Evolutionary conservation across 2,797 vertebrate species (phyloP).

Genomic region (Psittacula derbiana): DNA sequence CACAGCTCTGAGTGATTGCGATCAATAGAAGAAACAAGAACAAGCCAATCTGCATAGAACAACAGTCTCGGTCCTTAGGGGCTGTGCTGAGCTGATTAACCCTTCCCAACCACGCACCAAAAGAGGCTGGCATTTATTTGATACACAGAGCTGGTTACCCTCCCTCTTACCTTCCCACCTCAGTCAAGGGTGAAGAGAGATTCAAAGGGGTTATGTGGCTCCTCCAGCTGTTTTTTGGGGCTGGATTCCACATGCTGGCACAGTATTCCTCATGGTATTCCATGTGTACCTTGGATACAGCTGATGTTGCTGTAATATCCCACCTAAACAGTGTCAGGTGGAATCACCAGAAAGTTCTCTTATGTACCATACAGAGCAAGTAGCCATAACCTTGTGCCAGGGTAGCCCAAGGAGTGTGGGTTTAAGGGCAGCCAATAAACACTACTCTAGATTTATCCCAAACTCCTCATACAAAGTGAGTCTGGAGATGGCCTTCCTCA

Average conservation of each 20-base stretch:
- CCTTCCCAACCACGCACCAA: neutral
- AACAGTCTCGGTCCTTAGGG: neutral
- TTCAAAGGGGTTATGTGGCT: neutral
- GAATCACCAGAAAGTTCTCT: neutral
- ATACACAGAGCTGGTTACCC: neutral
- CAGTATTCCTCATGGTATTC: neutral
- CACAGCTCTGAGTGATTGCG: constrained; percentile 57
- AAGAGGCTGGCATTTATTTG: neutral
- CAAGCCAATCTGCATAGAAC: constrained; percentile 56
- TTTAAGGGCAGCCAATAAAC: neutral
- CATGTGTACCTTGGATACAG: neutral
- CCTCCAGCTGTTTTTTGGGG: neutral
- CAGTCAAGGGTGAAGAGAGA: neutral
- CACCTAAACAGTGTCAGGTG: rapidly evolving
- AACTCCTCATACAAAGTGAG: neutral
- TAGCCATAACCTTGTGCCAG: neutral
- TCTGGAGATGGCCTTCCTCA: neutral
- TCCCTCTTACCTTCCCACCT: neutral
- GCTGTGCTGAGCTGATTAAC: constrained; percentile 21
- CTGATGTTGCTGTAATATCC: neutral
- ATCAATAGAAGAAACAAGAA: constrained; percentile 66
- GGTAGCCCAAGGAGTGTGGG: neutral
- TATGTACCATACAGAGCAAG: neutral
- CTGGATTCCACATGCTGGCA: neutral
- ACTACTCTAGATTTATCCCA: neutral